Conservation (phyloP, 2,113 vertebrate genomes). For the Drymodes brunneopygia region DNA sequence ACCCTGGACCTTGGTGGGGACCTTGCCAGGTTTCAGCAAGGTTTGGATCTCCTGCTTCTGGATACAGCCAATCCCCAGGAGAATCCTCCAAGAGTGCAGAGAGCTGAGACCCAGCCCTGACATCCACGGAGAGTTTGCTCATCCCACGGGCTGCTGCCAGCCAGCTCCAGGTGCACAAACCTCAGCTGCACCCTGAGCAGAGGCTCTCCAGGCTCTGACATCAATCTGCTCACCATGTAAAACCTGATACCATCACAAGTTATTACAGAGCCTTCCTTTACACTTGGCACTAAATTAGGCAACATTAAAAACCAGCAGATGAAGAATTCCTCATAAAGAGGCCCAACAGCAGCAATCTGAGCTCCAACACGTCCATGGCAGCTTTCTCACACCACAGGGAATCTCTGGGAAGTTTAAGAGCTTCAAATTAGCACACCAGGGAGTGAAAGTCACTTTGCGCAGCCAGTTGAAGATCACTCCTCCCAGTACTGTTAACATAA, state of each 20-base stretch:
- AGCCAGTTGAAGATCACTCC: background rate
- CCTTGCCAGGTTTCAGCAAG: background rate
- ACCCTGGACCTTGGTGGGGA: background rate
- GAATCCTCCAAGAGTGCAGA: background rate
- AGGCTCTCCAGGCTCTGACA: background rate
- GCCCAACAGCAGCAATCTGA: background rate
- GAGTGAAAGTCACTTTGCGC: background rate
- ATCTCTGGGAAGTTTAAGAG: background rate
- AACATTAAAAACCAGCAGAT: background rate
- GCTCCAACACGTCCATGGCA: background rate
- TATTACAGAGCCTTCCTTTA: background rate
- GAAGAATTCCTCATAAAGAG: background rate
- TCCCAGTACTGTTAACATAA: background rate
- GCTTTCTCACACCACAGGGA: background rate
- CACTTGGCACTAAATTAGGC: background rate
- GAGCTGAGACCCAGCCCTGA: background rate
- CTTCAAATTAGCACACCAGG: background rate
- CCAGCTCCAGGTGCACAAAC: background rate
- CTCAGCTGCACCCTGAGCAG: background rate
- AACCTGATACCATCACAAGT: background rate
- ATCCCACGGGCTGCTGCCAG: background rate
- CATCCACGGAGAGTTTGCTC: accelerated
- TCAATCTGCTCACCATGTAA: background rate
- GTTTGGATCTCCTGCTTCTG: background rate
- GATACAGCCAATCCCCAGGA: background rate